Conservation (phyloP, 1,140 invertebrate species). For the Rhagoletis zephyria region DNA sequence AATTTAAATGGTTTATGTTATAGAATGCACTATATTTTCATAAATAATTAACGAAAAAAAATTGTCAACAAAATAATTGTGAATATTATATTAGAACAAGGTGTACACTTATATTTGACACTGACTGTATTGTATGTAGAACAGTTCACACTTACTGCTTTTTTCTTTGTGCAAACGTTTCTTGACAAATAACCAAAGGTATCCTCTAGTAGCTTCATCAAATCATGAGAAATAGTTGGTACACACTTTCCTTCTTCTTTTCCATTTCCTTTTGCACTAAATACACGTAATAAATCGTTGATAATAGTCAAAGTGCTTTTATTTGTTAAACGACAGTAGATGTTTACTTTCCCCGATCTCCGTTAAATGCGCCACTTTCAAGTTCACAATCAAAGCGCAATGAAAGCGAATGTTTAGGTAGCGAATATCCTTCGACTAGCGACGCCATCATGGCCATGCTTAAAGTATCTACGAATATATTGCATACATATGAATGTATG, state of each 20-base stretch:
- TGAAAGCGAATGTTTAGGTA: constrained; percentile 24
- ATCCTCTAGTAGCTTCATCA: not conserved
- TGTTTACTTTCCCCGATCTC: not conserved
- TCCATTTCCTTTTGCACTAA: constrained; percentile 23
- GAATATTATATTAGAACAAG: no score
- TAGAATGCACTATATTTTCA: no score
- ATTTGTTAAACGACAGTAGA: constrained; percentile 45
- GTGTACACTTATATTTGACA: no score
- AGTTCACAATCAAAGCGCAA: constrained; percentile 41
- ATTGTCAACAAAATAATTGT: no score
- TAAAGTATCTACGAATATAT: not conserved
- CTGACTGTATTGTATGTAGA: no score
- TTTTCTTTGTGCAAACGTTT: not conserved
- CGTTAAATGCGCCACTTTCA: not conserved
- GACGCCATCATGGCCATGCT: not conserved
- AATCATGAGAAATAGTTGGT: not conserved
- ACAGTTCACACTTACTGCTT: no score
- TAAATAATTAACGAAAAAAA: no score
- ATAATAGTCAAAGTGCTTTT: constrained; percentile 50
- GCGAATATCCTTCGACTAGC: not conserved
- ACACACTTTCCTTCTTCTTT: constrained; percentile 5
- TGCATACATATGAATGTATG: no score
- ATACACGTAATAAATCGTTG: constrained; percentile 45
- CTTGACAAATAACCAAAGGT: constrained; percentile 14
- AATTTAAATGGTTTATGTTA: no score